phyloP scores from a whole-genome alignment of 2,797 vertebrate genomes.

The Neosilurus mollespiculum region DNA sequence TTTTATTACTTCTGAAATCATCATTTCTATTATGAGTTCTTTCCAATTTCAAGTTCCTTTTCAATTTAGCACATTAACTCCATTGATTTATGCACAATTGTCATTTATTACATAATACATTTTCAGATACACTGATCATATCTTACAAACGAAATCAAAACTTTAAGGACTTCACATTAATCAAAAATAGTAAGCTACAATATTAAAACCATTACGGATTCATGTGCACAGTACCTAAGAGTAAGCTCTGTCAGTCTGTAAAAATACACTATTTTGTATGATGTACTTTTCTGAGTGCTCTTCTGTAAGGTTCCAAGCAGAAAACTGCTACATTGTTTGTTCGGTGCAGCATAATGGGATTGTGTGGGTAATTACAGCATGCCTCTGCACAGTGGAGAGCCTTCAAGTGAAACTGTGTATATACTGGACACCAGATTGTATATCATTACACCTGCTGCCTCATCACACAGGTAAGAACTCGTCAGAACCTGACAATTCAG shows the following conservation, averaged over 20 bases:
- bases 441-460: constrained; percentile 39
- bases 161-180: not conserved
- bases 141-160: not conserved
- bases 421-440: constrained; percentile 22
- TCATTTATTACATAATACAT: not conserved
- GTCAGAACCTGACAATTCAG: constrained; percentile 13
- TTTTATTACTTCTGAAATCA: not conserved
- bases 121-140: not conserved
- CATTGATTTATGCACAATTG: not conserved
- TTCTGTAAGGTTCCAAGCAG: constrained; percentile 1
- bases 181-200: not conserved
- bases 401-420: constrained; percentile 12
- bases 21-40: not conserved
- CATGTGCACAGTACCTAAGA: not conserved
- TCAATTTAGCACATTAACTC: not conserved
- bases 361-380: constrained; percentile 34
- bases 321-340: constrained; percentile 8
- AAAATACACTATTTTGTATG: not conserved
- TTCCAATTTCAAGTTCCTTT: not conserved
- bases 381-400: constrained; percentile 10
- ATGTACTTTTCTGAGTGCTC: not conserved
- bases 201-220: not conserved
- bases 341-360: constrained; percentile 12
- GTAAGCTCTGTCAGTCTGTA: not conserved
- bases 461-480: not conserved